Percentiles rank a stretch among this genome's conserved stretches.
These are phyloP conservation scores for Clusia tigrina DNA, from an alignment of 2,888 invertebrate genomes.

Conservation along the genomic window DNA sequence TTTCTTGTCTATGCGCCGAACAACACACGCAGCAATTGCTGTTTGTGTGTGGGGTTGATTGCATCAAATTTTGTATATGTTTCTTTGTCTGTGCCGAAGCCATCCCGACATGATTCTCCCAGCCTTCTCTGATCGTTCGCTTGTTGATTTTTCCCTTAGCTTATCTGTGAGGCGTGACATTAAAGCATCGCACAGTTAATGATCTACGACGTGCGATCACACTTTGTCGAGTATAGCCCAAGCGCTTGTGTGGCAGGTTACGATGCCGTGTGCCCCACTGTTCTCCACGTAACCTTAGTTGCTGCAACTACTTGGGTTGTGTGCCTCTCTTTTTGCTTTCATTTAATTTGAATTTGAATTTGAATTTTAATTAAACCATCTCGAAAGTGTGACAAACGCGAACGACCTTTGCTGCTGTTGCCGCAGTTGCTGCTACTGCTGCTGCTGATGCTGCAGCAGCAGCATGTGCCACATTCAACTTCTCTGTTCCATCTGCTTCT, in stretches of 20 bases:
- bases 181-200: conserved; percentile 36
- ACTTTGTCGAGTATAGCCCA: too few relatives aligned
- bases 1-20: too few relatives aligned
- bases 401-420: conserved; percentile 34
- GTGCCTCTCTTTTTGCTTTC: conserved; percentile 5
- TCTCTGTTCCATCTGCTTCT: conserved; percentile 12
- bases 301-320: background rate
- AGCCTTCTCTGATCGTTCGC: conserved; percentile 6
- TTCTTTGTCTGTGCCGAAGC: conserved; percentile 25
- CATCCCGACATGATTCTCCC: background rate
- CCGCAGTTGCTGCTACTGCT: conserved; percentile 22
- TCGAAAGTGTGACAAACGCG: conserved; percentile 44
- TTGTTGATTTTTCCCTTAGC: conserved; percentile 25
- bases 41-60: background rate
- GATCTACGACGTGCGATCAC: conserved; percentile 8
- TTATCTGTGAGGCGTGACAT: conserved; percentile 49
- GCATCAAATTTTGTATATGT: conserved; percentile 24
- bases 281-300: background rate
- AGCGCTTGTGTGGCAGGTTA: background rate
- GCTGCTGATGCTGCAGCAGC: conserved; percentile 10
- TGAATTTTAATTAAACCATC: conserved; percentile 23
- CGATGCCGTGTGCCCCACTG: background rate
- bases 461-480: conserved; percentile 19
- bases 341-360: conserved; percentile 5
- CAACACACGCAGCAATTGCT: background rate